Evolutionary conservation across 2,113 vertebrate species (phyloP).

Genomic region (Prunella fulvescens): DNA sequence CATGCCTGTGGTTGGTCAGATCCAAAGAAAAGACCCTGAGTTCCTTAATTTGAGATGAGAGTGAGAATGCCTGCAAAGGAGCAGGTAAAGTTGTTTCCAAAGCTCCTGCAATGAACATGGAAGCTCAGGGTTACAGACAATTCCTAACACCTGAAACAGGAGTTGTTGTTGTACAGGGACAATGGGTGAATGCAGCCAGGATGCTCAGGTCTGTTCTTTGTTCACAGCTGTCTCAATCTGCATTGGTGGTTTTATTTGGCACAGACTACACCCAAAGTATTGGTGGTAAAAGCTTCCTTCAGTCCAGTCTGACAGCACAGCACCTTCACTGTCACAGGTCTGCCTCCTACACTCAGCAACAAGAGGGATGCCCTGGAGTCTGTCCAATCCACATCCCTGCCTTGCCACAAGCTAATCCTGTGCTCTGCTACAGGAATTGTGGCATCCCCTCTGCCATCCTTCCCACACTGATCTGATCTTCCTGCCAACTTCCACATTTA

Average conservation of each 20-base stretch:
- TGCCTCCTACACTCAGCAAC: neutral
- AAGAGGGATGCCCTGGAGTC: neutral
- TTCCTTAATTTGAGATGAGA: neutral
- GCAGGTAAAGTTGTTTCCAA: neutral
- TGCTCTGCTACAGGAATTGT: fast-evolving
- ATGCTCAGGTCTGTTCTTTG: neutral
- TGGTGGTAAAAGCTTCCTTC: neutral
- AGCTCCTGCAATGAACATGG: neutral
- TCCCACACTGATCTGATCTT: neutral
- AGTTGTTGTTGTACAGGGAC: neutral
- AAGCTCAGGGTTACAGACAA: neutral
- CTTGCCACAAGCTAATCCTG: neutral
- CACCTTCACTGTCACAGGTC: neutral
- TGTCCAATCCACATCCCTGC: neutral
- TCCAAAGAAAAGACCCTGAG: neutral
- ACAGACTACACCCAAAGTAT: neutral
- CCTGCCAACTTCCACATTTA: neutral
- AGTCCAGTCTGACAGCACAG: neutral
- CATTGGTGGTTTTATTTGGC: neutral
- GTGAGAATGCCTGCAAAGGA: neutral
- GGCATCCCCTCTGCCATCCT: neutral
- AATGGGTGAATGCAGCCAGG: neutral
- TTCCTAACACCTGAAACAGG: neutral
- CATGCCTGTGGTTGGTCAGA: neutral
- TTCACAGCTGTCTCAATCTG: neutral